A percentile compares a stretch with the other conserved stretches of the same genome.
These are phyloP conservation scores for Lethenteron camtschaticum DNA, from an alignment of 2,113 vertebrate species.

Conservation along the genomic window DNA sequence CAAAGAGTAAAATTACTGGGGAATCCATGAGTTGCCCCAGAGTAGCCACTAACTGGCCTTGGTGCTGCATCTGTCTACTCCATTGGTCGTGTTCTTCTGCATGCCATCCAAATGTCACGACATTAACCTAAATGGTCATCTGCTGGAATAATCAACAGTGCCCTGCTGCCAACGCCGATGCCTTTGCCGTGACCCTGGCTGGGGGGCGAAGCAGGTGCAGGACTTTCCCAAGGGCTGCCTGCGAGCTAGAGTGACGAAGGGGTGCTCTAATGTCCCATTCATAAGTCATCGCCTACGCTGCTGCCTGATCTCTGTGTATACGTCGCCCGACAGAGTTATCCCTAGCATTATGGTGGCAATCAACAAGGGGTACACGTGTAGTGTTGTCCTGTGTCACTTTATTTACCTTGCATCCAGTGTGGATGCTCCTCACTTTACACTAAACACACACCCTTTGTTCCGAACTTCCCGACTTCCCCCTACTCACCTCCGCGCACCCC, in stretches of 20 bases:
- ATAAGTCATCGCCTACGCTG: neutral
- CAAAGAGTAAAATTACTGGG: neutral
- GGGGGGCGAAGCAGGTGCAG: neutral
- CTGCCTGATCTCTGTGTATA: neutral
- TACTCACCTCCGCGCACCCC: too few relatives aligned
- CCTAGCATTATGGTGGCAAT: too few relatives aligned
- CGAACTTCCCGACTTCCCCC: too few relatives aligned
- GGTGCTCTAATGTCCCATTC: slow-evolving; percentile 3
- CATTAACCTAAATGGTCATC: neutral
- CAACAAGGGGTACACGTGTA: too few relatives aligned
- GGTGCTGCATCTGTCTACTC: neutral
- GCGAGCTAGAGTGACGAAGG: neutral
- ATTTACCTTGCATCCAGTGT: too few relatives aligned
- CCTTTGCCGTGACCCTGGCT: neutral
- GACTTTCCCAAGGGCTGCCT: neutral
- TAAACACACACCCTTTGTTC: too few relatives aligned
- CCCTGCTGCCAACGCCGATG: neutral
- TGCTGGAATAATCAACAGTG: neutral
- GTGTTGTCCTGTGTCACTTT: too few relatives aligned
- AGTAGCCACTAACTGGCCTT: neutral
- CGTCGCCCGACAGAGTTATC: too few relatives aligned
- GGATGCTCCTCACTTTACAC: too few relatives aligned
- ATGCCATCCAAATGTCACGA: neutral
- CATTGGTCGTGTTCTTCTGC: neutral
- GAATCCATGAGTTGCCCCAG: neutral